Conservation (phyloP, 2,113 vertebrate species). For the Ifrita kowaldi region DNA sequence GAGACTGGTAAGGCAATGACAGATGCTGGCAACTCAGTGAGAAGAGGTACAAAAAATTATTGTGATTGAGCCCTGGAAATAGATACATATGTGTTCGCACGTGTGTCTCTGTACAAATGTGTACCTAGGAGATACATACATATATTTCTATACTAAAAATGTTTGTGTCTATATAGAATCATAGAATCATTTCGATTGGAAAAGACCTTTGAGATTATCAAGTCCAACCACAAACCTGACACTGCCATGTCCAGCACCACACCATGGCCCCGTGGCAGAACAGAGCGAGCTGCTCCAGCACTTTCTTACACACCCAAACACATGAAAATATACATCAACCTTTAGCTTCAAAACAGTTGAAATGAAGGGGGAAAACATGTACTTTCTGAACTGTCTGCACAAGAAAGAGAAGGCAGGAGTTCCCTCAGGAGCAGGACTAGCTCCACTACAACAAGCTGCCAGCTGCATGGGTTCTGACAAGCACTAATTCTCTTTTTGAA, state of each 20-base stretch:
- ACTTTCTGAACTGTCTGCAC: neutral
- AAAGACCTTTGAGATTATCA: neutral
- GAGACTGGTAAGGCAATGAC: neutral
- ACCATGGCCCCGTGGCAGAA: neutral
- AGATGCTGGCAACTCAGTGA: neutral
- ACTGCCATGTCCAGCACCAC: neutral
- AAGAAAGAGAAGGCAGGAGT: neutral
- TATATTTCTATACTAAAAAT: neutral
- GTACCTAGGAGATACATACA: neutral
- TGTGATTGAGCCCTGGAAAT: neutral
- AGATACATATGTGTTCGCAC: accelerated
- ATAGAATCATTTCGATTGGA: neutral
- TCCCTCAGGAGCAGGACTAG: neutral
- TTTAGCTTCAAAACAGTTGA: neutral
- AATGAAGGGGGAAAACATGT: neutral
- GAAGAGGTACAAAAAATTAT: neutral
- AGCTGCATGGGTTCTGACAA: neutral
- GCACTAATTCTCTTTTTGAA: neutral
- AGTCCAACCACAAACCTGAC: neutral
- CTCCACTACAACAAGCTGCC: neutral
- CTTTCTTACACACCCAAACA: neutral
- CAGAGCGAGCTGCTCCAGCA: neutral
- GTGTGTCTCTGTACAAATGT: neutral
- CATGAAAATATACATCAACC: neutral
- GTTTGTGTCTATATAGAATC: neutral